Evolutionary conservation across 2,113 vertebrate genomes (phyloP), one percentile per base, ranked within the genome.

Genomic region (Anas platyrhynchos): DNA sequence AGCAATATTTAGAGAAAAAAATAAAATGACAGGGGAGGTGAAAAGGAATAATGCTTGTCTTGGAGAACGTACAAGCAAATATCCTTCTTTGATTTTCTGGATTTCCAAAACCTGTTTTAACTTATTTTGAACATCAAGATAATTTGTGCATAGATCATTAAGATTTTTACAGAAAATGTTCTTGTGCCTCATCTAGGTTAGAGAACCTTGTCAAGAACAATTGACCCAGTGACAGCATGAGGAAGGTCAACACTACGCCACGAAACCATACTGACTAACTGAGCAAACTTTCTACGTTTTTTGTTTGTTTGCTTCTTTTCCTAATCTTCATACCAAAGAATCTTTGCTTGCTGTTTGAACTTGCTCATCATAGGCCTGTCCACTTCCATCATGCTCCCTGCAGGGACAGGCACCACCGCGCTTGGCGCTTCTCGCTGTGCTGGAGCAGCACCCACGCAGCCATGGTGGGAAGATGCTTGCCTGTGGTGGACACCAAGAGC

Each of bases 401-500:
- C 9, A 0, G 3, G 74, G 59, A 76, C 63, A 75, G 26, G 43
- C 2, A 77, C 17, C 1, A 0, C 43, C 44, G 4, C 1, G 4
- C 34, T 56, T 26, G 6, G 23, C 1, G 0, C 20, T 50, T 21
- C 20, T 48, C 46, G 5, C 43, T n/a, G 56, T 0, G 1, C 50
- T 38, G 77, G 41, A 86, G 77, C 2, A 41, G 25, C 22, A 44
- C 52, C 44, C 4, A 1, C 8, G 3, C 2, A 2, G n/a, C 26
- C 3, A 0, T 21, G 15, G 17, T 1, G 1, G 6, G 31, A 43
- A 15, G 43, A 48, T 27, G 38, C 43, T 13, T 0, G 0, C 29
- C 44, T 50, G 18, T 11, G n/a, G 17, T 5, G 9, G 23, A 7
- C 7, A 16, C 15, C 7, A 17, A 55, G 65, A 65, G 14, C 58